These are phyloP conservation scores for Troglohyphantes excavatus DNA, from an alignment of 2,888 invertebrate species.

Conservation along the genomic window DNA sequence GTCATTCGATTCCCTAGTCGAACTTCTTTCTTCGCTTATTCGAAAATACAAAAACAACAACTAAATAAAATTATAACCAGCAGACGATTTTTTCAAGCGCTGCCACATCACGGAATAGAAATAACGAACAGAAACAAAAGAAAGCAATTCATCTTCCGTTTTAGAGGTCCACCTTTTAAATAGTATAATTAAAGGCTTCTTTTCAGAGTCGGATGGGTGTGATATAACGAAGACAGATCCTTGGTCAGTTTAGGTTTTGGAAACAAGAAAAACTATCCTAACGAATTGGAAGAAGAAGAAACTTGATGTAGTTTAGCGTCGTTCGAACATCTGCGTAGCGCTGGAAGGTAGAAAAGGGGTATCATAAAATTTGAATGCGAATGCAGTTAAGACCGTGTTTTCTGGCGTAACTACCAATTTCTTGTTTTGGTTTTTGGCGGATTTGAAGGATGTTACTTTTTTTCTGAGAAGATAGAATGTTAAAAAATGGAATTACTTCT, in stretches of 20 bases:
- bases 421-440: neutral
- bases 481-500: slow-evolving; percentile 9
- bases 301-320: neutral
- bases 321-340: neutral
- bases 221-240: slow-evolving; percentile 5
- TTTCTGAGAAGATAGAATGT: slow-evolving; percentile 1
- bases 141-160: slow-evolving; percentile 3
- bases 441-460: neutral
- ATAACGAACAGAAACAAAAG: neutral
- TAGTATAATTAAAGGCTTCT: neutral
- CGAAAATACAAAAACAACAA: neutral
- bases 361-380: neutral
- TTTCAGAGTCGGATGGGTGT: neutral
- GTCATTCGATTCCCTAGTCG: neutral
- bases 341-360: neutral
- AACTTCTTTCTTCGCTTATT: neutral
- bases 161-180: slow-evolving; percentile 1
- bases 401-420: neutral
- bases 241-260: neutral
- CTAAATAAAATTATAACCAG: neutral
- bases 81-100: neutral
- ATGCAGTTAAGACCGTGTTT: neutral
- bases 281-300: neutral
- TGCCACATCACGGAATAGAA: neutral
- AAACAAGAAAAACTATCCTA: neutral